Evolutionary conservation across 2,113 vertebrate genomes (phyloP), one percentile per base, ranked within the genome.

Genomic region (Hydropotes inermis): DNA sequence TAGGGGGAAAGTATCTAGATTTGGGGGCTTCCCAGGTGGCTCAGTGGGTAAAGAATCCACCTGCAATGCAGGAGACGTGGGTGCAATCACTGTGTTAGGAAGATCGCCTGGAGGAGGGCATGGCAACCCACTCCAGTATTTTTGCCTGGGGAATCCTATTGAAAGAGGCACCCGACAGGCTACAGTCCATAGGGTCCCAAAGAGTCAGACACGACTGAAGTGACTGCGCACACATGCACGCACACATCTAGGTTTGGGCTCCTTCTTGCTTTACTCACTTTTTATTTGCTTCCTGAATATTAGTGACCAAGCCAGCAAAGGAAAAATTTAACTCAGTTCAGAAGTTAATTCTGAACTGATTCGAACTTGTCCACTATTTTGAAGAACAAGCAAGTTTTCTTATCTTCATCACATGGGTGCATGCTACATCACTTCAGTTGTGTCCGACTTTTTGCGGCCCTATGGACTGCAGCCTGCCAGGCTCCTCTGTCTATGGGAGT

Each of bases 301-400:
- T 81, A 23, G 25, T 60, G 70, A 67, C 30, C 64, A 95, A 57
- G 28, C 30, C 85, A 91, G 30, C 54, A 94, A 96, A 95, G 43
- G 55, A 36, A 92, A 92, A 91, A 47, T n/a, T 52, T 92, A 87
- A 76, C 28, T 94, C 47, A 55, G 78, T 87, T 96, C 81, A 52
- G 61, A 95, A 89, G 84, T 87, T 84, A 94, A 88, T 78, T 87
- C 27, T 96, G 82, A 96, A 95, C 21, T 96, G 74, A 93, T 67
- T 55, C 33, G 9, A 86, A 87, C 33, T 60, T 95, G 6, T 57
- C 60, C 28, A 96, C 52, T 92, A n/a, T 79, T 88, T 93, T 57
- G 64, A 95, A 93, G 58, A 74, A 70, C 27, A 97, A 91, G 30
- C 39, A 47, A 85, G 60, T 74, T 74, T 94, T 92, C 17, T 61